Evolutionary conservation across 2,113 vertebrate species (phyloP).

Genomic region (Cyanoramphus novaezelandiae): DNA sequence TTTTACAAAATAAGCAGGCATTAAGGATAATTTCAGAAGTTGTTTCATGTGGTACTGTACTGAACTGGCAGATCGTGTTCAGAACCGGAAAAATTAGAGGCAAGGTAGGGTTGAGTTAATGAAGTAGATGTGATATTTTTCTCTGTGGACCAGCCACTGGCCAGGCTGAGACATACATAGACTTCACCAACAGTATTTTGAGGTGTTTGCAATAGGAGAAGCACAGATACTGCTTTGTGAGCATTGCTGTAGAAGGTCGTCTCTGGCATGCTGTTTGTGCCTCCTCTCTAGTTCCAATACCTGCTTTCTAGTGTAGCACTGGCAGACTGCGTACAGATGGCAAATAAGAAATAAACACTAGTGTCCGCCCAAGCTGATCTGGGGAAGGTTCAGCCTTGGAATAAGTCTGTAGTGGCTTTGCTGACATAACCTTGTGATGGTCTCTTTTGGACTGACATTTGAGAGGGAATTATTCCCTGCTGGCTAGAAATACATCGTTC

Average conservation of each 20-base stretch:
- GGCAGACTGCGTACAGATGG: not conserved
- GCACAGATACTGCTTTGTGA: not conserved
- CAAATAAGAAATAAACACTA: no score
- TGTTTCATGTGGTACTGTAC: rapidly evolving
- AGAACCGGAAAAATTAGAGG: not conserved
- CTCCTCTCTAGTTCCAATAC: not conserved
- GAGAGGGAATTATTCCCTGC: not conserved
- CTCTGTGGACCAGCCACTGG: not conserved
- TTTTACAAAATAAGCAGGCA: not conserved
- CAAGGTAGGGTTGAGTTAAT: not conserved
- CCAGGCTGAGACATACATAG: no score
- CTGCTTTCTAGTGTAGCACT: rapidly evolving
- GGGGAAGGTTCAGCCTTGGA: not conserved
- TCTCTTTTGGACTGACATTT: not conserved
- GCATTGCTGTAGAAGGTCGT: not conserved
- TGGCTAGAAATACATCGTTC: not conserved
- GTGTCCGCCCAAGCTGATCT: not conserved
- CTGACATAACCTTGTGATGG: not conserved
- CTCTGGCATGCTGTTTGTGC: not conserved
- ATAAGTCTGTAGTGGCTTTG: not conserved
- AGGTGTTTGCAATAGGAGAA: not conserved
- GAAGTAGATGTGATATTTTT: no score
- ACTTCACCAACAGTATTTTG: not conserved
- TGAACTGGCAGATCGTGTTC: not conserved
- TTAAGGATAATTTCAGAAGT: not conserved